Percentiles rank a stretch among this genome's conserved stretches.
Conservation (phyloP, 2,113 vertebrate genomes). For the Dendrocopos noguchii region DNA sequence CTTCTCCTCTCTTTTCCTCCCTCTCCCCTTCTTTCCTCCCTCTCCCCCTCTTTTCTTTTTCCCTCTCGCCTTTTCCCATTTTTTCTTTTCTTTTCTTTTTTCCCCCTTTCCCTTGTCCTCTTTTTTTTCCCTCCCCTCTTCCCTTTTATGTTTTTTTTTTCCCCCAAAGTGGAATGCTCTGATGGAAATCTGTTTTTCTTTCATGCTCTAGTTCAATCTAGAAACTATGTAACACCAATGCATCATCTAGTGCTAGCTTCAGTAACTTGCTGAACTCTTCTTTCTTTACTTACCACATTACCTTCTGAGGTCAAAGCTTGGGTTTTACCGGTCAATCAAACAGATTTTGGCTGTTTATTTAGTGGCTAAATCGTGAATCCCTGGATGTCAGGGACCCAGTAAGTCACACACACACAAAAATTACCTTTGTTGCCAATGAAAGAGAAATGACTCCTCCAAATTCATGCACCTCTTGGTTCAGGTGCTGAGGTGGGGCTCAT, state of each 20-base stretch:
- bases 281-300: not conserved
- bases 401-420: not conserved
- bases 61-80: too few species aligned
- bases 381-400: not conserved
- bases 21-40: too few species aligned
- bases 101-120: too few species aligned
- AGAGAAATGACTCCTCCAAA: not conserved
- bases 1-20: too few species aligned
- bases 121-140: too few species aligned
- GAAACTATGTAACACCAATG: not conserved
- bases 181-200: not conserved
- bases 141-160: too few species aligned
- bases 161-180: not conserved
- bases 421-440: not conserved
- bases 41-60: too few species aligned
- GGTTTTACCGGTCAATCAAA: not conserved
- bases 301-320: not conserved
- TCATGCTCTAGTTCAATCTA: not conserved
- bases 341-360: not conserved
- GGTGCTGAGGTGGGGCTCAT: not conserved
- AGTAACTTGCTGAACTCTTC: not conserved
- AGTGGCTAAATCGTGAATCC: not conserved
- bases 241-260: not conserved
- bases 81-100: too few species aligned
- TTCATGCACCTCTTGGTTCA: fast-evolving